Conservation (phyloP, 2,113 vertebrate species). For the Pseudopipra pipra region DNA sequence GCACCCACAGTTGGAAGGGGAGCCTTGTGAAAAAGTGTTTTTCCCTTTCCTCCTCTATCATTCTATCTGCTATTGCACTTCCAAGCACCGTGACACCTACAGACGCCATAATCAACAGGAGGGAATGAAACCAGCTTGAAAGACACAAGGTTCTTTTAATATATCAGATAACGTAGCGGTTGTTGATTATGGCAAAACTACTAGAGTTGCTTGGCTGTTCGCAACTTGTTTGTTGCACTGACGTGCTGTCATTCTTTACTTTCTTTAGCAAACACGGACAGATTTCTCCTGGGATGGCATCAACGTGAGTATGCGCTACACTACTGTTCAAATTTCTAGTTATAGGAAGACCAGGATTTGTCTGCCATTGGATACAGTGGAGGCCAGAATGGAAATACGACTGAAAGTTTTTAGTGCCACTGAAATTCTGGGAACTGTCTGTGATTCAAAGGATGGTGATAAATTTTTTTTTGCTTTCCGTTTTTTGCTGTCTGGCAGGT, state of each 20-base stretch:
- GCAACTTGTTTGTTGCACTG: not conserved
- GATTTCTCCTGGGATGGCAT: constrained; percentile 99
- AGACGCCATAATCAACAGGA: not conserved
- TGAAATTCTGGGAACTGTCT: not conserved
- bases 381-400: not conserved
- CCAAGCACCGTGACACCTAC: rapidly evolving
- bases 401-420: not conserved
- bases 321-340: not conserved
- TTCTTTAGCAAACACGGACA: constrained; percentile 91
- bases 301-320: constrained; percentile 86
- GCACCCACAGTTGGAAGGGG: not conserved
- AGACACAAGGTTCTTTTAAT: not conserved
- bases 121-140: not conserved
- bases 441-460: not conserved
- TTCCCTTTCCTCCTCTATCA: not conserved
- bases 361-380: not conserved
- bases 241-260: constrained; percentile 22
- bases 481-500: not conserved
- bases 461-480: not conserved
- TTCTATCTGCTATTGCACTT: not conserved
- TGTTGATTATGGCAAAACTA: not conserved
- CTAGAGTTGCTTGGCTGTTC: not conserved
- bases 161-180: not conserved
- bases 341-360: not conserved
- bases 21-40: not conserved